Conservation (phyloP, 2,888 invertebrate genomes). For the Tanypteryx hageni region DNA sequence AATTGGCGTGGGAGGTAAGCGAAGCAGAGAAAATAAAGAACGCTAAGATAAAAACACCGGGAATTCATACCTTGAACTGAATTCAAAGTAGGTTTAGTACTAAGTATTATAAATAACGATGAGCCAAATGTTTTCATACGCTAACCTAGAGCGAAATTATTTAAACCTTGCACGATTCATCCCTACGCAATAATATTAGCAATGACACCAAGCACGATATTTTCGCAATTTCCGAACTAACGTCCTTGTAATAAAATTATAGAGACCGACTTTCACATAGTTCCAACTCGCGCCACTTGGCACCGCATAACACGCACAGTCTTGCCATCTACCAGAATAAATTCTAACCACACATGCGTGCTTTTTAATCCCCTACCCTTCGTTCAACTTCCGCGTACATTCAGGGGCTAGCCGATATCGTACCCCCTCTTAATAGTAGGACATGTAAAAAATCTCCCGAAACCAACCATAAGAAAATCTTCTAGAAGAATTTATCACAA, state of each 20-base stretch:
- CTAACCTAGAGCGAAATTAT: too few species aligned
- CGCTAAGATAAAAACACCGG: too few species aligned
- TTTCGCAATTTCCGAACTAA: not conserved
- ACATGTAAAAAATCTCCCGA: not conserved
- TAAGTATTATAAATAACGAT: too few species aligned
- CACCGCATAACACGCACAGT: slow-evolving; percentile 28
- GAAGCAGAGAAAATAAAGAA: too few species aligned
- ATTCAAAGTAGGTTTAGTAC: too few species aligned
- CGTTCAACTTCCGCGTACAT: not conserved
- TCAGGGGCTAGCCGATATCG: not conserved
- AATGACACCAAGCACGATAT: not conserved
- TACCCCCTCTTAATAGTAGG: not conserved
- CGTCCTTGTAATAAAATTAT: slow-evolving; percentile 45
- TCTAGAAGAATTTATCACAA: too few species aligned
- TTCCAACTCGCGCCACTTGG: slow-evolving; percentile 26
- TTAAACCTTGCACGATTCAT: not conserved
- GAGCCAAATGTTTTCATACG: too few species aligned
- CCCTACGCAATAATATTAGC: not conserved
- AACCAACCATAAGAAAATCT: not conserved
- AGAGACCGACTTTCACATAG: not conserved
- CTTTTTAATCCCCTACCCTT: not conserved
- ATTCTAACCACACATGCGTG: slow-evolving; percentile 8
- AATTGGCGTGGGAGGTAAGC: too few species aligned
- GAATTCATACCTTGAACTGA: too few species aligned
- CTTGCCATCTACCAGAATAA: slow-evolving; percentile 52